Evolutionary conservation across 2,888 invertebrate genomes (phyloP), one percentile per base, ranked within the genome.

Genomic region (Cryptocephalus moraei): DNA sequence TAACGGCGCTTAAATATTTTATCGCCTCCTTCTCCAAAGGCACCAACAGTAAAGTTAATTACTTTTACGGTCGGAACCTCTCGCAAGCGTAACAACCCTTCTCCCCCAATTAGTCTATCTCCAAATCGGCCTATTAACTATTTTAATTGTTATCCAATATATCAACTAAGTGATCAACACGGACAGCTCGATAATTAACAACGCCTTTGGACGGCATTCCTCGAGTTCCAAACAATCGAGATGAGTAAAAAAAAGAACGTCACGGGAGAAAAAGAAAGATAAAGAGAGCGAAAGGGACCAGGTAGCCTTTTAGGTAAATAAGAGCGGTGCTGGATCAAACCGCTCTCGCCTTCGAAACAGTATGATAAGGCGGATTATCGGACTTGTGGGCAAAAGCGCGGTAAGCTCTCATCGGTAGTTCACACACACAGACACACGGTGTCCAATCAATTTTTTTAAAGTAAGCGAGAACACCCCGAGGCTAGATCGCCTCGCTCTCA

Each of bases 281-380:
- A 22, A 22, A 22, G 22, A 22, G 22, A 22, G 22, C 22, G 22
- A 43, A 53, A 51, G 46, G 43, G 55, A 52, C 50, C 54, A 55
- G 53, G 52, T 52, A 57, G 53, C 49, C 46, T 36, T 48, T 50
- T 54, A 44, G 49, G 52, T 52, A 41, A 56, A 51, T 51, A 48
- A 22, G 22, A 22, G 22, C 22, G 22, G 22, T 22, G 22, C 22
- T 22, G 22, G 22, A 22, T 22, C 22, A 22, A 22, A 22, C 22
- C 22, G 22, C 22, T 22, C 22, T 22, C 22, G 22, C 22, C 22
- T 22, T 6, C 6, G 22, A 22, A 22, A 22, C 22, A 22, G 6
- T 22, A 22, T 22, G 22, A 22, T 22, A 22, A 22, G 22, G 22
- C 22, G 22, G 22, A n/a, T 22, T 22, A 22, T 22, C 22, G 22